A percentile compares a stretch with the other conserved stretches of the same genome.
These are phyloP conservation scores for Formica aserva DNA, from an alignment of 2,888 invertebrate species.

Conservation along the genomic window DNA sequence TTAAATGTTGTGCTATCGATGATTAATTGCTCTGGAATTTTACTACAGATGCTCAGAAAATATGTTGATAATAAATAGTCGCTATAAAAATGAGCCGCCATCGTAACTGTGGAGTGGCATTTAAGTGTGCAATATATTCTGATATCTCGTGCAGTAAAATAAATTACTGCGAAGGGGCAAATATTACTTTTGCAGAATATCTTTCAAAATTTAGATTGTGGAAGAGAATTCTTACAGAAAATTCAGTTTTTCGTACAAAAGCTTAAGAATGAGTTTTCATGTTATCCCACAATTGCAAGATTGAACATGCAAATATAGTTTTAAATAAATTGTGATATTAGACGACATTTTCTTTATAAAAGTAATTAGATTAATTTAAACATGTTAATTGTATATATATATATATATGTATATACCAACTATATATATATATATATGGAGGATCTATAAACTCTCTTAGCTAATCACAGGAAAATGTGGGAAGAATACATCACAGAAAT, in stretches of 20 bases:
- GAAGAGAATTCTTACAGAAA: not conserved
- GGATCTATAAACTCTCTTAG: no score
- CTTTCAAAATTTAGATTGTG: constrained; percentile 5
- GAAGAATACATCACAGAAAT: not conserved
- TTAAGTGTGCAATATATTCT: constrained; percentile 38
- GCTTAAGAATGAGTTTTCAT: not conserved
- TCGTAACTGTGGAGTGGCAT: constrained; percentile 12
- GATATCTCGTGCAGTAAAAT: constrained; percentile 22
- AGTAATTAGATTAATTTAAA: not conserved
- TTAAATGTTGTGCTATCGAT: constrained; percentile 10
- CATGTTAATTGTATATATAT: not conserved
- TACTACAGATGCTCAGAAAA: constrained; percentile 8
- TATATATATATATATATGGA: not conserved
- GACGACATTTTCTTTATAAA: not conserved
- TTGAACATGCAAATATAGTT: not conserved
- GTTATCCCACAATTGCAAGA: not conserved
- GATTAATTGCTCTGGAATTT: constrained; percentile 10
- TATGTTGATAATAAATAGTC: constrained; percentile 32
- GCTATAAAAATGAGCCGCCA: constrained; percentile 18
- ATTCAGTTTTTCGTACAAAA: not conserved
- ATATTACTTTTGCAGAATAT: constrained; percentile 4
- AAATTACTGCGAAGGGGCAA: constrained; percentile 28
- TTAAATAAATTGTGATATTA: not conserved
- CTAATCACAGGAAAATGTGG: no score
- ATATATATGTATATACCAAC: not conserved